A percentile compares a stretch with the other conserved stretches of the same genome.
Evolutionary conservation across 35 echinoderm and acorn worm species (phyloP).

Genomic region (Nesometra sesokonis): DNA sequence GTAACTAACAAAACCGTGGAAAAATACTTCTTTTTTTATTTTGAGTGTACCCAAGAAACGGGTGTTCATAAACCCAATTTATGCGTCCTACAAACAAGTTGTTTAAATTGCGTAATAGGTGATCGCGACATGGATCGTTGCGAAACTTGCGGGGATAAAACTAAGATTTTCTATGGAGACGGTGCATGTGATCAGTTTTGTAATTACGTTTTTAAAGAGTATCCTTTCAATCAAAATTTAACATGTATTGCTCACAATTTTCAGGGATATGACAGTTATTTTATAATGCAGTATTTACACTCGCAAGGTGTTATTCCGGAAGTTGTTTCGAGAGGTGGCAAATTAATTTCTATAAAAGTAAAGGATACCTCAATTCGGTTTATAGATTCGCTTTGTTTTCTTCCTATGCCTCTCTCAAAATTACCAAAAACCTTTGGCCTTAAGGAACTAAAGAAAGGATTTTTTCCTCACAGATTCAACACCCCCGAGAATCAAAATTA

Average conservation of each 20-base stretch:
- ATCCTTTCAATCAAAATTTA: not conserved
- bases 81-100: not conserved
- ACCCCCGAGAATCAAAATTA: constrained; percentile 31
- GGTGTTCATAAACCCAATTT: not conserved
- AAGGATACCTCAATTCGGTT: not conserved
- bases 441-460: constrained; percentile 38
- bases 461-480: constrained; percentile 54
- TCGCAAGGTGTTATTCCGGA: constrained; percentile 8
- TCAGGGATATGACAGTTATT: not conserved
- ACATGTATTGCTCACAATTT: not conserved
- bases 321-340: constrained; percentile 29
- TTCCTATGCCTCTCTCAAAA: constrained; percentile 22
- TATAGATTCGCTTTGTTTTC: constrained; percentile 25
- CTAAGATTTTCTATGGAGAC: not conserved
- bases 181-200: not conserved
- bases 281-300: constrained; percentile 27
- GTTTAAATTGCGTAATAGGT: not conserved
- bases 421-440: constrained; percentile 48
- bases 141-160: not conserved
- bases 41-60: not conserved
- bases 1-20: not conserved
- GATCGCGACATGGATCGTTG: not conserved
- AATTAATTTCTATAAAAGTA: constrained; percentile 10
- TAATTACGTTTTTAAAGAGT: not conserved
- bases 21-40: not conserved